Evolutionary conservation across 2,888 invertebrate genomes (phyloP), one percentile per base, ranked within the genome.

Genomic region (Listrodromus nycthemerus): DNA sequence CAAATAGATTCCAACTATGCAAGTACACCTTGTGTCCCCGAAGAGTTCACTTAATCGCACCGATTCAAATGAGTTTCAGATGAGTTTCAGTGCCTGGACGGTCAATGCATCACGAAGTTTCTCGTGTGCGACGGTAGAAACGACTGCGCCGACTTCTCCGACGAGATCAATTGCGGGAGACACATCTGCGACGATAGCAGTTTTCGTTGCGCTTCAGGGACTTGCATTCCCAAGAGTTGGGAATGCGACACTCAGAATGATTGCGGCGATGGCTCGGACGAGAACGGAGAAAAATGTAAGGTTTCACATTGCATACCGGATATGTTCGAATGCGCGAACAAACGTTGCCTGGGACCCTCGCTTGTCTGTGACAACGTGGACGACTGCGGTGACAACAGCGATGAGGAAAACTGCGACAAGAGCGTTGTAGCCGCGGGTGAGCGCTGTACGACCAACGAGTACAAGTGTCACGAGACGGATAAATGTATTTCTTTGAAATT

Each of bases 71-170:
- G 27, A 63, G 73, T 87, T 88, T 85, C 85, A 92, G 91, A 90
- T 81, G 87, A 92, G 90, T 96, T 95, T 91, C 95, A 95, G 83
- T 98, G 98, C 90, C 93, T 93, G 30, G 95, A 95, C 85, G 96
- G 0, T 94, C 95, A 48, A 48, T 98, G 98, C 90, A 95, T 98
- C 71, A 95, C 95, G 5, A 93, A 95, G 80, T 94, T 92, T 69
- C 95, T 95, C 94, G 95, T 96, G 63, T 98, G 98, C 91, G 96
- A 98, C 91, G 95, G 95, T 0, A 94, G 95, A n/a, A 93, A 94
- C 63, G 98, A 98, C 93, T 98, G 98, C 91, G 88, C 91, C 0
- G 98, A 98, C 92, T 94, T 93, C 13, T 96, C 96, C 0, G 97
- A 97, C 88, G 97, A 97, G 92, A 91, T 93, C 0, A 95, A 95